phyloP scores from a whole-genome alignment of 2,797 vertebrate species.

The Myotis findleyi region DNA sequence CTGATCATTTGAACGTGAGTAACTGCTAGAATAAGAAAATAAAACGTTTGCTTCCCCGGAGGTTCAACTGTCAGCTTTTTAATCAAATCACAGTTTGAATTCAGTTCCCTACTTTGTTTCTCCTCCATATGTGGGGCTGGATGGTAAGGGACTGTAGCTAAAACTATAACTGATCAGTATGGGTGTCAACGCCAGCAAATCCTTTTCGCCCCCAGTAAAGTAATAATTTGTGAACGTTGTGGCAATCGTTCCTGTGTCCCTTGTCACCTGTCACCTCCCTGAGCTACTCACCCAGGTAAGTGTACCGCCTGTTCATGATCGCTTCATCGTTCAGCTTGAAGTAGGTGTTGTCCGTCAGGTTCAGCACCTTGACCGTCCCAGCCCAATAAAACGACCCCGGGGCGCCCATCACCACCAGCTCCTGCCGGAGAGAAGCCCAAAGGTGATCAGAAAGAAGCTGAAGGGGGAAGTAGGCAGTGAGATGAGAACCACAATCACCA shows the following conservation, averaged over 20 bases:
- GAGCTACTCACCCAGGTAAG: slow-evolving; percentile 94
- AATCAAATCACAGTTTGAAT: neutral
- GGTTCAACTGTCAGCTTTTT: neutral
- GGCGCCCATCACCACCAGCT: slow-evolving; percentile 98
- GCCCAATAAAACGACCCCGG: slow-evolving; percentile 99
- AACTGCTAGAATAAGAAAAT: neutral
- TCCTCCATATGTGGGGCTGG: neutral
- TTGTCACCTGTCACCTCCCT: neutral
- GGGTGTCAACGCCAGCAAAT: neutral
- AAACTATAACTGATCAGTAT: neutral
- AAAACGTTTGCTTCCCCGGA: neutral
- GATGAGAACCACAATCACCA: neutral
- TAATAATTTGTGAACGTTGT: fast-evolving
- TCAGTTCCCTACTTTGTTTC: neutral
- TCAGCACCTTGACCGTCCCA: slow-evolving; percentile 97
- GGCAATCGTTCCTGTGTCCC: too few species aligned
- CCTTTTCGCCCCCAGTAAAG: neutral
- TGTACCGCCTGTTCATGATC: slow-evolving; percentile 94
- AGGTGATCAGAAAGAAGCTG: neutral
- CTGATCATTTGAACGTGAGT: neutral
- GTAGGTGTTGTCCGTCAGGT: slow-evolving; percentile 94
- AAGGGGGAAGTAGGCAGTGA: neutral
- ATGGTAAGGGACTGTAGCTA: too few species aligned
- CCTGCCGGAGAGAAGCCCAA: slow-evolving; percentile 87
- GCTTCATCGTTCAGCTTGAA: slow-evolving; percentile 94